Base-by-base conservation (phyloP, 2,888 invertebrate genomes). In the Cacoxenus indagator region DNA sequence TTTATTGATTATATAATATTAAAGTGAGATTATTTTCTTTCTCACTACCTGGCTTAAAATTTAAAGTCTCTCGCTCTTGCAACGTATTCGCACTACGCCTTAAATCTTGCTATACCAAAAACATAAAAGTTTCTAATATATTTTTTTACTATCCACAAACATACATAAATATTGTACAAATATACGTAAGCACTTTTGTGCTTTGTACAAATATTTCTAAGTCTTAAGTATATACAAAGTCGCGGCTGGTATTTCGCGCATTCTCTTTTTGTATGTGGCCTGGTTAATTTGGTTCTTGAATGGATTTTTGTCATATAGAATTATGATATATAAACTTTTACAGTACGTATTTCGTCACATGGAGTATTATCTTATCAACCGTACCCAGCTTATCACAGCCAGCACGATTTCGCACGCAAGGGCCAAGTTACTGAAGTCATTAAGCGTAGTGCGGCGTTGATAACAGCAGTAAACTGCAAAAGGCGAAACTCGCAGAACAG, bases 321-420 rank as follows among this genome's bases (percentile, higher is more conserved):
- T 37, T 8, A 4, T 0, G 8, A 22, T 51, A 17, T 51, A 51
- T 17, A 51, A 3, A 22, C 51, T 51, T 51, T 43, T 4, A 43
- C 45, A 43, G 22, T 59, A 31, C 31, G 26, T 17, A 62, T 70
- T 68, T 70, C 70, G 68, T 70, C 70, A 70, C 70, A 67, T 67
- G 64, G 8, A 65, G 43, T 27, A 2, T 31, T 74, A 74, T 74
- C 74, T 74, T 74, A 74, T 74, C 74, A 48, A 9, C 22, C 51
- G 51, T 19, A 31, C 26, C 73, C 54, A 29, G 54, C 61, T 62
- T 62, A 62, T 62, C 61, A 45, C 26, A 11, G 24, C 1, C 14
- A 17, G 19, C 1, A 19, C 11, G 37, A 62, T 43, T n/a, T 14
- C 24, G 24, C 43, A 26, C 45, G 11, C 59, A 8, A 19, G 31